Conservation (phyloP, 2,797 vertebrate species). For the Poecilia gillii region DNA sequence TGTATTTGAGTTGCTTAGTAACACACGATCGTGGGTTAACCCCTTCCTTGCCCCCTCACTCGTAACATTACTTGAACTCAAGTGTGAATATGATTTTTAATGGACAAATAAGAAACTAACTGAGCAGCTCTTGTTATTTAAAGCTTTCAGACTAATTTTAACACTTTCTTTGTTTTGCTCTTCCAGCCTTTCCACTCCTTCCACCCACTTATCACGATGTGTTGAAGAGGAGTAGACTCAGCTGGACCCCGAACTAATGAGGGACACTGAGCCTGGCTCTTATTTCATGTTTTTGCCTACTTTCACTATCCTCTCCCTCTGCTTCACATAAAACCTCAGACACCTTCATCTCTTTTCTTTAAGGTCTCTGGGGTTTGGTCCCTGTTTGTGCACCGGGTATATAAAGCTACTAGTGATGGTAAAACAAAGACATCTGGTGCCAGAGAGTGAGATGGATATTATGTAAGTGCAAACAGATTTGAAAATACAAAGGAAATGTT, state of each 20-base stretch:
- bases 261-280: constrained; percentile 29
- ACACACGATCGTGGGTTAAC: not conserved
- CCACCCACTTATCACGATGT: constrained; percentile 28
- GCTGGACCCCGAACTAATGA: constrained; percentile 44
- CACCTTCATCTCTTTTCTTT: constrained; percentile 29
- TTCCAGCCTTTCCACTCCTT: constrained; percentile 18
- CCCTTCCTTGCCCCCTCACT: not conserved
- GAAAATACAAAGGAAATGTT: not conserved
- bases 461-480: not conserved
- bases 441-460: not conserved
- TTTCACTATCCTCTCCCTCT: constrained; percentile 24
- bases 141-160: constrained; percentile 11
- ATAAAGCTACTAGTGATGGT: not conserved
- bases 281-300: constrained; percentile 23
- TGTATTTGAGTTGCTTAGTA: not conserved
- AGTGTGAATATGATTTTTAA: not conserved
- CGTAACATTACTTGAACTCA: not conserved
- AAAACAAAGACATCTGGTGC: not conserved
- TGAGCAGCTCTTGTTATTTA: constrained; percentile 11
- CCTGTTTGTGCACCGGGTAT: not conserved
- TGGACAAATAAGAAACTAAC: constrained; percentile 3
- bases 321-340: constrained; percentile 31
- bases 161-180: constrained; percentile 22
- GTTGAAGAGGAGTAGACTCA: constrained; percentile 46
- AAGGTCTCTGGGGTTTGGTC: not conserved